phyloP scores from a whole-genome alignment of 1,140 invertebrate genomes.

The Drosophila nannoptera region DNA sequence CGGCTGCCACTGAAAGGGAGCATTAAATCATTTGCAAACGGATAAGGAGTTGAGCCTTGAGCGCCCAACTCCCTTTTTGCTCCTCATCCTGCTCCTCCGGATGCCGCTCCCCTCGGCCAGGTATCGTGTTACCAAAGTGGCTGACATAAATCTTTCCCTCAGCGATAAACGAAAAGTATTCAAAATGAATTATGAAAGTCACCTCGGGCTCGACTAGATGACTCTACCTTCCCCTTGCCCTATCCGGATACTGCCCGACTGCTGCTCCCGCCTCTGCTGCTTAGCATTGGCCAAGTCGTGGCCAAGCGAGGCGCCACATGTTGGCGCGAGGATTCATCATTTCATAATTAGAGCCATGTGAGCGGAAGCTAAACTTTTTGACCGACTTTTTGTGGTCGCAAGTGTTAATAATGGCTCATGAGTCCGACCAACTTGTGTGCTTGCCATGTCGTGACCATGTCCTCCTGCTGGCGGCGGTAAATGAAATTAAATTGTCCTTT shows the following conservation, averaged over 20 bases:
- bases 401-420: slow-evolving; percentile 72
- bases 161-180: slow-evolving; percentile 73
- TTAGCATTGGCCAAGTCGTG: not conserved
- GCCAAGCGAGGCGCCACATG: slow-evolving; percentile 27
- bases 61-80: slow-evolving; percentile 1
- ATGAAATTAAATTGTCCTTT: slow-evolving; percentile 77
- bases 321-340: slow-evolving; percentile 59
- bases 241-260: not conserved
- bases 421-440: slow-evolving; percentile 25
- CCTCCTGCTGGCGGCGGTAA: slow-evolving; percentile 42
- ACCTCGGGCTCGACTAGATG: slow-evolving; percentile 11
- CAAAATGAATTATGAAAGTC: slow-evolving; percentile 72
- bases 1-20: slow-evolving; percentile 65
- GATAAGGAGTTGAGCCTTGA: slow-evolving; percentile 61
- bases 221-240: too few species aligned
- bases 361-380: slow-evolving; percentile 44
- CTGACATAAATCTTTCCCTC: slow-evolving; percentile 68
- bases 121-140: slow-evolving; percentile 66
- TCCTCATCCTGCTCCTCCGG: not conserved
- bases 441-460: slow-evolving; percentile 6
- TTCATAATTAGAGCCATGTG: slow-evolving; percentile 61
- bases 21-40: slow-evolving; percentile 69
- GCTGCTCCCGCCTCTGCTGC: not conserved
- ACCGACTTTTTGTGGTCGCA: slow-evolving; percentile 73
- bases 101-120: not conserved